Evolutionary conservation across 2,113 vertebrate genomes (phyloP), one percentile per base, ranked within the genome.

Genomic region (Mustelus asterias): DNA sequence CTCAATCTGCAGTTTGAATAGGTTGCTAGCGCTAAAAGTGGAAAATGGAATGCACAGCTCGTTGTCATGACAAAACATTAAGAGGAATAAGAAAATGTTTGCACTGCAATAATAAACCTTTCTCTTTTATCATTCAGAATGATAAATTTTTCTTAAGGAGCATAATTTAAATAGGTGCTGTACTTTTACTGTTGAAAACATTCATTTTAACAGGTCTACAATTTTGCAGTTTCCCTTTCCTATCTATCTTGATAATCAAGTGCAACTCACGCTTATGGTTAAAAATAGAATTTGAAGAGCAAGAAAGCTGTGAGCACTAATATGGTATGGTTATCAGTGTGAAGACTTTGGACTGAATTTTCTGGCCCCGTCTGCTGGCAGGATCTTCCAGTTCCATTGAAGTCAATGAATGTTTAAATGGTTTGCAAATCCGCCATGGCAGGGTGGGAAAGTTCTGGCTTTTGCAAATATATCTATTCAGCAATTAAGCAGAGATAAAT

Each of bases 231-330:
- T 94, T 69, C 65, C 8, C 90, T 41, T 67, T 94, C 90, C 14
- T 37, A 67, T n/a, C 89, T 65, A 20, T 9, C 63, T 94, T 93
- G n/a, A 94, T 94, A 60, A 67, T 65, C 41, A 94, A 94, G n/a
- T 69, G 63, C 65, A 13, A 33, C n/a, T 94, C 90, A 69, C 60
- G 20, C 60, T 69, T 60, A 18, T 10, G 16, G 60, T 33, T 54
- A 94, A 94, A 94, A 94, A 22, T 94, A 69, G n/a, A 67, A 94
- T 41, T 94, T 65, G n/a, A 94, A 41, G 33, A 20, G 90, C 90
- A 69, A 41, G 33, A 89, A 26, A 94, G 63, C 67, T 94, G 90
- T 67, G 69, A 41, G 63, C 8, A 67, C 9, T 67, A 92, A 94
- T 67, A 67, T 94, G 63, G 18, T 4, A 94, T 13, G 14, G 20